Conservation (phyloP, 2,797 vertebrate genomes). For the Squalus acanthias region DNA sequence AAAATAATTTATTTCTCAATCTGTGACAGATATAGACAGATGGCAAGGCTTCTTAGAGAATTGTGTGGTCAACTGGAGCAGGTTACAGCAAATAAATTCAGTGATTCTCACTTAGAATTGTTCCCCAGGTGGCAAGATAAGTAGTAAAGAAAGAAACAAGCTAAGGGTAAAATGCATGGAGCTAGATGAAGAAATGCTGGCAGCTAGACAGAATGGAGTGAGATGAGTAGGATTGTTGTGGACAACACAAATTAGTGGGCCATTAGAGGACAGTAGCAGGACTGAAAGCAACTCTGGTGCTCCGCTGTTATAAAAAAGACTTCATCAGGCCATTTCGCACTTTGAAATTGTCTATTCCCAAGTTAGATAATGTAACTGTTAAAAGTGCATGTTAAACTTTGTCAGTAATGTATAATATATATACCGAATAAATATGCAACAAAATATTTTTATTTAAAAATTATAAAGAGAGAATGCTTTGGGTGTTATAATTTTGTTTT, state of each 20-base stretch:
- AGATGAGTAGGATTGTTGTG: neutral
- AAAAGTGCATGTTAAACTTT: neutral
- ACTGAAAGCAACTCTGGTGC: neutral
- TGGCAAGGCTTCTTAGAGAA: conserved; percentile 20
- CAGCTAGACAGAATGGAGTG: neutral
- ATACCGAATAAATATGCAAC: neutral
- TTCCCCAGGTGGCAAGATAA: conserved; percentile 3
- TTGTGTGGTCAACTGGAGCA: conserved; percentile 23
- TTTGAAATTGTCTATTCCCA: conserved; percentile 4
- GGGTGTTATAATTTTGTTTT: neutral
- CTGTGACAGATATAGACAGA: neutral
- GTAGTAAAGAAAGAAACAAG: neutral
- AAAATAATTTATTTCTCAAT: conserved; percentile 30
- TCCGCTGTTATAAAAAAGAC: neutral
- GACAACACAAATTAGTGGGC: neutral
- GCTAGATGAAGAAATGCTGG: conserved; percentile 13
- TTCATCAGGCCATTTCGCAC: neutral
- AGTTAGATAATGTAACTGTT: neutral
- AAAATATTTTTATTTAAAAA: neutral
- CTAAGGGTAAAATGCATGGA: neutral
- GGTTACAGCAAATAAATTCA: conserved; percentile 27
- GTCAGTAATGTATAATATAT: neutral
- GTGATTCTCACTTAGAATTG: neutral
- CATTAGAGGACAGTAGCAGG: neutral
- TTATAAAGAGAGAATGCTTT: neutral